phyloP scores from a whole-genome alignment of 2,113 vertebrate genomes.

The Sapayoa aenigma region DNA sequence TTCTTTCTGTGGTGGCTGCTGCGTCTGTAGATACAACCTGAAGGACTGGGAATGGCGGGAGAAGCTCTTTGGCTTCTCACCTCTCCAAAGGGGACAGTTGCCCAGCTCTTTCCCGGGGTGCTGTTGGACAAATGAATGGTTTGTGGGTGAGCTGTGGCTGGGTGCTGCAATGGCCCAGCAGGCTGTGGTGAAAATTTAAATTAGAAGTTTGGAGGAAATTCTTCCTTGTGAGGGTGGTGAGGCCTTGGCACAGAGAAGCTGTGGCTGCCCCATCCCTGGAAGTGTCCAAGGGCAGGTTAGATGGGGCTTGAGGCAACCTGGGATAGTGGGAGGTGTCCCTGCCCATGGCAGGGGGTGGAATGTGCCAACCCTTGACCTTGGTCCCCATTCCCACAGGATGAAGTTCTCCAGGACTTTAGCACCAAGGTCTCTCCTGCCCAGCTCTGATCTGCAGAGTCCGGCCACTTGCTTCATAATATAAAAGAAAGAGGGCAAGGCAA shows the following conservation, averaged over 20 bases:
- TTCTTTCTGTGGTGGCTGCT: neutral
- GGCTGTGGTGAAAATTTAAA: neutral
- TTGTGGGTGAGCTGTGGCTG: neutral
- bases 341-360: neutral
- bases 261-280: neutral
- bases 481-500: neutral
- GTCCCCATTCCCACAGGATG: fast-evolving
- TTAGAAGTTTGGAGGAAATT: neutral
- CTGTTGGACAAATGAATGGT: neutral
- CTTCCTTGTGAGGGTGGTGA: neutral
- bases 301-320: no score
- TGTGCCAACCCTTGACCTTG: neutral
- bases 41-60: neutral
- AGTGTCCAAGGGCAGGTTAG: neutral
- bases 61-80: neutral
- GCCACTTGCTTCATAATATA: neutral
- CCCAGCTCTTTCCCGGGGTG: neutral
- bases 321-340: neutral
- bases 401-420: neutral
- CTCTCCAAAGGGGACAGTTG: neutral
- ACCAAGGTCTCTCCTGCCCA: neutral
- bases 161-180: neutral
- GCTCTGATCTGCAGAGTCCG: neutral
- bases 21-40: neutral
- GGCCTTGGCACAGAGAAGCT: neutral